Evolutionary conservation across 2,113 vertebrate genomes (phyloP).

Genomic region (Forbesichthys papilliferus): DNA sequence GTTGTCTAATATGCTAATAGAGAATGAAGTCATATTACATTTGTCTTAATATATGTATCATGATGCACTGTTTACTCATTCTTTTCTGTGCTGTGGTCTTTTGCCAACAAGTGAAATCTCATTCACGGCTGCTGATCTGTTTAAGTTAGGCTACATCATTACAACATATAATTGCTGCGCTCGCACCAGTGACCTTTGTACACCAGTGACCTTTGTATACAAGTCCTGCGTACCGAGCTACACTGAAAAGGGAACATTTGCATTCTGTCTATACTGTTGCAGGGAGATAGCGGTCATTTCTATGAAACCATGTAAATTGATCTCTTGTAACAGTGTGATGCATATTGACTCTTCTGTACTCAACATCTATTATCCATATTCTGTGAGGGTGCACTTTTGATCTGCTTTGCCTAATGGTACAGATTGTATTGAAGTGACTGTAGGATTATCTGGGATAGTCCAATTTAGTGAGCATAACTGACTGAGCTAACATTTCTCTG

Average conservation of each 20-base stretch:
- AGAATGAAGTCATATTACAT: background rate
- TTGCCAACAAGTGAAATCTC: background rate
- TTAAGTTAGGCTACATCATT: background rate
- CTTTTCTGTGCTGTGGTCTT: background rate
- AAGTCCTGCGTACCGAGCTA: constrained; percentile 9
- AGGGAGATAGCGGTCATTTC: background rate
- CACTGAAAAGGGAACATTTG: constrained; percentile 50
- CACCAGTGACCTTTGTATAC: background rate
- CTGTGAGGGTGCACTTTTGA: background rate
- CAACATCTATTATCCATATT: background rate
- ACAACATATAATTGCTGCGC: background rate
- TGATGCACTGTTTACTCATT: background rate
- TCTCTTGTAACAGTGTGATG: background rate
- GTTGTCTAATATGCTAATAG: background rate
- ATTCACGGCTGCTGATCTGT: constrained; percentile 3
- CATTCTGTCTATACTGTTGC: background rate
- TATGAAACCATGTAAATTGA: background rate
- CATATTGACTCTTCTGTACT: constrained; percentile 4
- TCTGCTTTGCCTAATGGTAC: background rate
- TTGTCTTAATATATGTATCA: background rate
- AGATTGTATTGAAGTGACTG: background rate
- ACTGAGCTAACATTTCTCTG: no score
- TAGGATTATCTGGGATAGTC: constrained; percentile 13
- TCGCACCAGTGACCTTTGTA: background rate
- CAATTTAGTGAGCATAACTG: background rate